Percentiles rank a stretch among this genome's conserved stretches.
Evolutionary conservation across 2,888 invertebrate genomes (phyloP).

Genomic region (Conchocele bisecta): DNA sequence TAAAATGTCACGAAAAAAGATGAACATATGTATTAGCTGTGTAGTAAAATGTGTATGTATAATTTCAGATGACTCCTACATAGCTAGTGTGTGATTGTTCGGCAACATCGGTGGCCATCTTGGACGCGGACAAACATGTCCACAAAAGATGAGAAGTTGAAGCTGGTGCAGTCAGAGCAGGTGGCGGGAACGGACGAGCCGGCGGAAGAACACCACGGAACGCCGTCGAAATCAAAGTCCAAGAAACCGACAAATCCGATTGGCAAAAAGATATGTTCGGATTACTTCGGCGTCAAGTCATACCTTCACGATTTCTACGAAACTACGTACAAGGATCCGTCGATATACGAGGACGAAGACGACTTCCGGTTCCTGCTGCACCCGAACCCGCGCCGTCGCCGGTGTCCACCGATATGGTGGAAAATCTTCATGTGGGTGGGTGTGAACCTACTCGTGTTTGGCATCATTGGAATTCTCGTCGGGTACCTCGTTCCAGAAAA

Average conservation of each 20-base stretch:
- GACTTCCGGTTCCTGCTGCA: conserved; percentile 81
- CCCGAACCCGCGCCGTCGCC: conserved; percentile 70
- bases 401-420: conserved; percentile 82
- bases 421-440: conserved; percentile 83
- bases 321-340: conserved; percentile 74
- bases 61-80: background rate
- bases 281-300: conserved; percentile 84
- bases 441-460: conserved; percentile 83
- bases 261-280: conserved; percentile 80
- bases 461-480: conserved; percentile 83
- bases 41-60: too few relatives aligned
- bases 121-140: conserved; percentile 22
- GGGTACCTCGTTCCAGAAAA: conserved; percentile 84
- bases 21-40: too few relatives aligned
- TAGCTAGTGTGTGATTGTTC: background rate
- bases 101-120: conserved; percentile 3
- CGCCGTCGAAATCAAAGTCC: conserved; percentile 38
- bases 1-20: too few relatives aligned
- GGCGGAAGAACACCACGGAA: conserved; percentile 61
- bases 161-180: conserved; percentile 25
- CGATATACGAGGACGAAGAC: conserved; percentile 81
- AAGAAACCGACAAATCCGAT: conserved; percentile 27
- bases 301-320: conserved; percentile 84
- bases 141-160: conserved; percentile 38
- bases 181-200: conserved; percentile 20